Evolutionary conservation across 2,888 invertebrate genomes (phyloP), one percentile per base, ranked within the genome.

Genomic region (Diabrotica balteata): DNA sequence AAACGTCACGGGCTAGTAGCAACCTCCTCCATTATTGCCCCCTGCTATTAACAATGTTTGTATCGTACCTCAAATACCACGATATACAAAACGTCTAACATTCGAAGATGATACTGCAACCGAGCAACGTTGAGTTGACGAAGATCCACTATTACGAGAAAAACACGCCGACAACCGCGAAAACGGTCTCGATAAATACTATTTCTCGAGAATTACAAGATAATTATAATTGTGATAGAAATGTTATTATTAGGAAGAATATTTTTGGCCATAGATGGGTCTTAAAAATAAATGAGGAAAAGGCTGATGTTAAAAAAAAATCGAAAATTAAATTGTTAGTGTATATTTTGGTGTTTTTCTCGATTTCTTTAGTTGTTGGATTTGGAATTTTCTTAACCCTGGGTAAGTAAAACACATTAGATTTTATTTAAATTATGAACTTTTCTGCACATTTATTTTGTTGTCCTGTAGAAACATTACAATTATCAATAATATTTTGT

Each of bases 261-360:
- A 74, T 84, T 49, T 83, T 84, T 69, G 82, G 84, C 5, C 81
- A 82, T 51, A 77, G 77, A 70, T 84, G 83, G 82, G 80, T 84
- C n/a, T 66, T 84, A 67, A 81, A 80, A 70, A 79, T 84, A 45
- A 84, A 84, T 73, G 82, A 84, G 67, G 71, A 59, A n/a, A 70
- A 68, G 10, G 72, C 71, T 11, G 65, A 70, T 49, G 64, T 67
- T 4, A 71, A 76, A 58, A 73, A 74, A 63, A 73, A 67, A 43
- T 44, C 72, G 32, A 70, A 62, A 11, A 8, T 65, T 44, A 75
- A 67, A 62, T 44, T 79, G 17, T 67, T 78, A 22, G 71, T 79
- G 44, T 83, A 80, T 68, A 64, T 81, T 43, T 70, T 78, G 51
- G 80, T 81, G 50, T 78, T 79, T 68, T 73, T 73, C 46, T 80